These are phyloP conservation scores for Synodontis membranacea DNA, from an alignment of 2,113 vertebrate species.

Conservation along the genomic window DNA sequence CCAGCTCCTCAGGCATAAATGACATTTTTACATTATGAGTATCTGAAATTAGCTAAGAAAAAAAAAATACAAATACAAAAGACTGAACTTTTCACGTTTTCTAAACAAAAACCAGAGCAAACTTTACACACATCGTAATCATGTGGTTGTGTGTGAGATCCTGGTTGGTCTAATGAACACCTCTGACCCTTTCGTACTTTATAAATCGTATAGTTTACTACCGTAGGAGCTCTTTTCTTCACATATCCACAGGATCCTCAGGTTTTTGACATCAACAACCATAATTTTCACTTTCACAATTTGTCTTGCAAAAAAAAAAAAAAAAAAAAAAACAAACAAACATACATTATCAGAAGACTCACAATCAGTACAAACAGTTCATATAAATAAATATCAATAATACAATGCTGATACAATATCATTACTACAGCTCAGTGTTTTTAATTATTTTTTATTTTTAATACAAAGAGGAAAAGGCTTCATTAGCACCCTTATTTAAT, in stretches of 20 bases:
- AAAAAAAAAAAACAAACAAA: background rate
- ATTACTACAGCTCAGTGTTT: constrained; percentile 69
- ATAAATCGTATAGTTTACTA: background rate
- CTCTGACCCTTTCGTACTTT: constrained; percentile 17
- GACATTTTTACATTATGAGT: constrained; percentile 34
- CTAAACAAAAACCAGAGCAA: constrained; percentile 71
- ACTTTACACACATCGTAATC: constrained; percentile 41
- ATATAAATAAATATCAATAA: constrained; percentile 74
- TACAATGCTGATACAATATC: constrained; percentile 58
- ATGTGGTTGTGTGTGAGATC: background rate
- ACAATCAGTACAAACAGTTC: constrained; percentile 58
- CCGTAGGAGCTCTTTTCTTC: constrained; percentile 2
- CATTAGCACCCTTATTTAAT: constrained; percentile 61
- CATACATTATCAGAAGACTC: constrained; percentile 53
- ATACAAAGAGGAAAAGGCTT: constrained; percentile 54
- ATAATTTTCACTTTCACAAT: constrained; percentile 34
- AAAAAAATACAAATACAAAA: constrained; percentile 61
- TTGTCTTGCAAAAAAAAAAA: background rate
- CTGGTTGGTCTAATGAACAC: background rate
- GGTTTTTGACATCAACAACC: constrained; percentile 17
- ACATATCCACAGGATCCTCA: constrained; percentile 3
- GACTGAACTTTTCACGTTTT: constrained; percentile 76
- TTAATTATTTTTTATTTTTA: constrained; percentile 50
- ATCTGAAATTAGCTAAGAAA: constrained; percentile 32
- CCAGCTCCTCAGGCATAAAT: constrained; percentile 27